Percentiles rank a stretch among this genome's conserved stretches.
These are phyloP conservation scores for Zaprionus nigranus DNA, from an alignment of 1,140 invertebrate species.

Conservation along the genomic window DNA sequence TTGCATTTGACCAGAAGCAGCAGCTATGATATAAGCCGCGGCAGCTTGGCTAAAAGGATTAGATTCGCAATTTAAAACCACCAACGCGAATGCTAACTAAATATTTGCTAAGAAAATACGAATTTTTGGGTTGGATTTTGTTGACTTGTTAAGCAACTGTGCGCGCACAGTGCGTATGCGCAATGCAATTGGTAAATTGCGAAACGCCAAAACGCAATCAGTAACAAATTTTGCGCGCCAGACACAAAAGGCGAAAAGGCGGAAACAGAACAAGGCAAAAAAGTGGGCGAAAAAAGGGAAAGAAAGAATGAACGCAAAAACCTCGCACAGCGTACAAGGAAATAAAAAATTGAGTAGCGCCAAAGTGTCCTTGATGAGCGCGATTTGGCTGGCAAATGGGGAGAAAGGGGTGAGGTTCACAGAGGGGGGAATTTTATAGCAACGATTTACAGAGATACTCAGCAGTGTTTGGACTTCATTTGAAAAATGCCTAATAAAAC, in stretches of 20 bases:
- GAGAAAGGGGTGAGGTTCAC: neutral
- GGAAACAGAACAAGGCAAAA: conserved; percentile 2
- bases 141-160: conserved; percentile 36
- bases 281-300: neutral
- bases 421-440: neutral
- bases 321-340: neutral
- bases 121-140: conserved; percentile 21
- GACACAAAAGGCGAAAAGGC: neutral
- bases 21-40: conserved; percentile 15
- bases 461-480: conserved; percentile 2
- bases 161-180: conserved; percentile 45
- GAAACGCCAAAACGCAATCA: conserved; percentile 41
- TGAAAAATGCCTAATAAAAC: neutral
- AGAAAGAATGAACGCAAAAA: neutral
- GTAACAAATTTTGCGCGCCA: conserved; percentile 31
- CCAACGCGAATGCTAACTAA: conserved; percentile 34
- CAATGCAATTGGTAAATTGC: conserved; percentile 48
- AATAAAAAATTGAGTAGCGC: conserved; percentile 23
- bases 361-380: conserved; percentile 45
- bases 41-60: conserved; percentile 45
- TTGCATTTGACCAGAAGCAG: conserved; percentile 52
- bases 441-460: conserved; percentile 1
- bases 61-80: conserved; percentile 42
- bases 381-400: conserved; percentile 20
- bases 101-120: conserved; percentile 51